Evolutionary conservation across 2,113 vertebrate genomes (phyloP), one percentile per base, ranked within the genome.

Genomic region (Scomber japonicus): DNA sequence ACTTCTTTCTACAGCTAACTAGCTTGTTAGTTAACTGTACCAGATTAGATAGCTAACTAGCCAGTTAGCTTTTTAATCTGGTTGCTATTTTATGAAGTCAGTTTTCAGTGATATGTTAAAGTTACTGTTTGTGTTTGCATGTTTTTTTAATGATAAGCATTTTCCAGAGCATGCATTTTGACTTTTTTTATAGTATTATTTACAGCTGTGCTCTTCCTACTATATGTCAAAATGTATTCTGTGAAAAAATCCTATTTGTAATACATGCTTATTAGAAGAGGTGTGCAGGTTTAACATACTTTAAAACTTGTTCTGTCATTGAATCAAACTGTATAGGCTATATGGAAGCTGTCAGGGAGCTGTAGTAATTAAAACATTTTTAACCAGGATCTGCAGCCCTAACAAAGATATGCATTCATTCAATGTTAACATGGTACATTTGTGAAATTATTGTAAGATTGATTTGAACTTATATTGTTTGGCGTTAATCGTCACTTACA

Each of bases 401-500:
- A 30, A 45, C 21, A 63, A 53, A 49, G 11, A 65, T 15, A 9
- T 45, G 3, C 9, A 66, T 31, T 45, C 24, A 19, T 62, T 48
- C 21, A 46, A 65, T 19, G 24, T 67, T 44, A 63, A 11, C 4
- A 49, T 82, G 35, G 13, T 44, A 59, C 17, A 60, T 48, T 31
- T 62, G 45, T 85, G 21, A 69, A 65, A 70, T 4, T 21, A 64
- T 45, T 78, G 53, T 56, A 51, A 71, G 14, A 64, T 15, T 77
- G 27, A 74, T 71, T 65, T 76, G 17, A 19, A 24, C 14, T 81
- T 12, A 63, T 27, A 49, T 56, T 81, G 63, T 66, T 63, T 11
- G 75, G n/a, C 60, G 57, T 45, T 40, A 59, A 31, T 84, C 3
- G 0, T 14, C 67, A 56, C 66, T 55, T 69, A 48, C 77, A 84